phyloP scores from a whole-genome alignment of 2,113 vertebrate genomes.

The Nothoprocta perdicaria region DNA sequence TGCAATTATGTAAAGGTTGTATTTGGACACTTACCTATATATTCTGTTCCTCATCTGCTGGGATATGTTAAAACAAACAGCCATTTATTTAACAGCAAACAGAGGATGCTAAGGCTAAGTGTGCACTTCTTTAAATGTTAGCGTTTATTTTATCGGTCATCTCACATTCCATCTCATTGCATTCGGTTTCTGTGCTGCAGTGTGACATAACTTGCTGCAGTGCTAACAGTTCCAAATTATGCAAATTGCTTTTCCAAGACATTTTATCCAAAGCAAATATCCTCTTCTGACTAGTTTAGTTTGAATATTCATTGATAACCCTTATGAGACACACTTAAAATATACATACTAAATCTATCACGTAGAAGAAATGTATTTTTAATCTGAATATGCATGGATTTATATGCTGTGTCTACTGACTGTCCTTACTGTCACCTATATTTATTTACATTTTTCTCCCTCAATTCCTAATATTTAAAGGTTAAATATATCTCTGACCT shows the following conservation, averaged over 20 bases:
- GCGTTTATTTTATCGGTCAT: conserved; percentile 35
- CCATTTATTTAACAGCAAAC: conserved; percentile 11
- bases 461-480: neutral
- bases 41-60: neutral
- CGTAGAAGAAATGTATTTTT: neutral
- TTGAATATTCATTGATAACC: conserved; percentile 54
- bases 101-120: conserved; percentile 1
- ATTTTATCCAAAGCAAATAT: conserved; percentile 57
- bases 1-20: neutral
- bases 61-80: neutral
- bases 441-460: neutral
- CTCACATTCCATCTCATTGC: conserved; percentile 12
- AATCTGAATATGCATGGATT: neutral
- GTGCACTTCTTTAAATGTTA: conserved; percentile 21
- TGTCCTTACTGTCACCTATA: neutral
- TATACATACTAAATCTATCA: neutral
- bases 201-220: conserved; percentile 30
- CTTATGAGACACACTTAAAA: conserved; percentile 20
- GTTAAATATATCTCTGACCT: neutral
- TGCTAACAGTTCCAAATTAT: conserved; percentile 33
- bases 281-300: conserved; percentile 11
- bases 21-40: neutral
- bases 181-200: conserved; percentile 5
- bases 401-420: neutral
- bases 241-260: conserved; percentile 10